A percentile compares a stretch with the other conserved stretches of the same genome.
Conservation (phyloP, 2,113 vertebrate species). For the Podocnemis expansa region DNA sequence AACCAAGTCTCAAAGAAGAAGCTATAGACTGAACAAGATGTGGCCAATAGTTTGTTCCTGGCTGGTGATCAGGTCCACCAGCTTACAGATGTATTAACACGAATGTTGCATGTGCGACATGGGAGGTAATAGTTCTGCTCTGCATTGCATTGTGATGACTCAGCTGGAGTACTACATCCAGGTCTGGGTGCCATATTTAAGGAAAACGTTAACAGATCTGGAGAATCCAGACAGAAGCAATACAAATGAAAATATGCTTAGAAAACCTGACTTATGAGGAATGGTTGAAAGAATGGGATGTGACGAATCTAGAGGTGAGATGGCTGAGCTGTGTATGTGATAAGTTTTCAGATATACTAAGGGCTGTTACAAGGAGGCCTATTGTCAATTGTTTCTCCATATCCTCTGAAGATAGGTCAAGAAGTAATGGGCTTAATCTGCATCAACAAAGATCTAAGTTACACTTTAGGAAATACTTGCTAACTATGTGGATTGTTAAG, state of each 20-base stretch:
- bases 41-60: background rate
- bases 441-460: background rate
- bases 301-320: background rate
- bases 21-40: background rate
- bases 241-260: background rate
- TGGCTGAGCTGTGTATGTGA: too few species aligned
- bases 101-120: background rate
- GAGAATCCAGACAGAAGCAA: background rate
- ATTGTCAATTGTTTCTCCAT: background rate
- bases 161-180: background rate
- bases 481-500: background rate
- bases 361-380: background rate
- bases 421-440: background rate
- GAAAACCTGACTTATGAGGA: background rate
- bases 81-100: background rate
- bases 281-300: background rate
- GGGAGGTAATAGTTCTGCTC: background rate
- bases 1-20: background rate
- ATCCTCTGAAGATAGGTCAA: background rate
- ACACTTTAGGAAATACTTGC: background rate
- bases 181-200: background rate
- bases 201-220: background rate
- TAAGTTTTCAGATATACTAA: background rate
- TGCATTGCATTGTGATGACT: background rate
- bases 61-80: background rate